A percentile compares a stretch with the other conserved stretches of the same genome.
phyloP scores from a whole-genome alignment of 2,113 vertebrate genomes.

The Nerophis lumbriciformis region DNA sequence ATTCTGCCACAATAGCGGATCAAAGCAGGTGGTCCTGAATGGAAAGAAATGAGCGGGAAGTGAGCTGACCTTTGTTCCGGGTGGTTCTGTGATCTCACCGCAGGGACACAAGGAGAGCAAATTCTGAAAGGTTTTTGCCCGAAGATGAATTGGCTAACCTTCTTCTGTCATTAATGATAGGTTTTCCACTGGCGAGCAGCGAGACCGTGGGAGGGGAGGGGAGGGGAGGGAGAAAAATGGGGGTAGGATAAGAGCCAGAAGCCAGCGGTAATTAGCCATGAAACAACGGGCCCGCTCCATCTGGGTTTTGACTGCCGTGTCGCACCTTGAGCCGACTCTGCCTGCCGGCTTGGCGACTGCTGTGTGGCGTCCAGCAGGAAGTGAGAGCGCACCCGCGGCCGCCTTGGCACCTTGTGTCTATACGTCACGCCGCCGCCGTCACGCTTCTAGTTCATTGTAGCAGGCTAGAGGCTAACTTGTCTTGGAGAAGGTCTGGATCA shows the following conservation, averaged over 20 bases:
- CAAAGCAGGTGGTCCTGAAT: slow-evolving; percentile 17
- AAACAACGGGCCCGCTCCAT: slow-evolving; percentile 68
- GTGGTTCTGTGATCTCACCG: slow-evolving; percentile 29
- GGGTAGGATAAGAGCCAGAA: slow-evolving; percentile 46
- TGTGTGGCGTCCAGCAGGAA: slow-evolving; percentile 37
- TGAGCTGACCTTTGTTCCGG: slow-evolving; percentile 16
- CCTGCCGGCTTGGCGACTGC: slow-evolving; percentile 20
- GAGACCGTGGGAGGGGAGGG: slow-evolving; percentile 50
- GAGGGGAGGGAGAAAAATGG: slow-evolving; percentile 44
- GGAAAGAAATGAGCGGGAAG: background rate
- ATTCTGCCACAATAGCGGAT: slow-evolving; percentile 32
- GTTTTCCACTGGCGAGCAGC: slow-evolving; percentile 69
- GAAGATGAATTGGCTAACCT: slow-evolving; percentile 79
- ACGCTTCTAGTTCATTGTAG: slow-evolving; percentile 22
- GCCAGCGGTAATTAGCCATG: slow-evolving; percentile 75
- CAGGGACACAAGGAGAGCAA: slow-evolving; percentile 37
- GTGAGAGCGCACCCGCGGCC: slow-evolving; percentile 7
- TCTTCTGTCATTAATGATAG: slow-evolving; percentile 77
- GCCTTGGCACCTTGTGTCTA: slow-evolving; percentile 22
- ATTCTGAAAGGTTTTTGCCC: slow-evolving; percentile 67
- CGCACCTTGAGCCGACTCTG: slow-evolving; percentile 43
- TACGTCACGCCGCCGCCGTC: slow-evolving; percentile 41
- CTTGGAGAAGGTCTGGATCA: slow-evolving; percentile 2
- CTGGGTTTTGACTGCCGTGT: slow-evolving; percentile 55
- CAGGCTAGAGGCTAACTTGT: slow-evolving; percentile 39